Evolutionary conservation across 2,888 invertebrate genomes (phyloP), one percentile per base, ranked within the genome.

Genomic region (Geotrupes spiniger): DNA sequence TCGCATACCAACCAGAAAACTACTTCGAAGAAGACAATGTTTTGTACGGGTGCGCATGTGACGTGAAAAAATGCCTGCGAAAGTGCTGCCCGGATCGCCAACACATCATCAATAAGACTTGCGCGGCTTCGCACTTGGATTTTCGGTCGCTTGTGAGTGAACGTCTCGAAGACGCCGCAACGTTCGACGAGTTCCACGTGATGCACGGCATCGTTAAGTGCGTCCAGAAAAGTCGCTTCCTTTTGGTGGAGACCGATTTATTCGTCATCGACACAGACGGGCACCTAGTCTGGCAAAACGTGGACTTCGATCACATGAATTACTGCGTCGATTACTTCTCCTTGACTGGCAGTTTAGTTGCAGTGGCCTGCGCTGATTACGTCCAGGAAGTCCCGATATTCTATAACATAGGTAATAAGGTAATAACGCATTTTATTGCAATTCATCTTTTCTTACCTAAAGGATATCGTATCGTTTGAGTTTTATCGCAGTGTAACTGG

Each of bases 271-370:
- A 9, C 4, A 11, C 14, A 8, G 33, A 43, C 27, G 49, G 49
- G 14, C 10, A 26, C n/a, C 17, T 49, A 25, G 15, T n/a, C 16
- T 49, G 49, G 49, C 25, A 43, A 10, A 37, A 16, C 12, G 21
- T 26, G 2, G 14, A 46, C 11, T 49, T 31, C 25, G 33, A 36
- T 28, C 42, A 27, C 2, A 25, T 1, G 5, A 36, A 49, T 36
- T 49, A 49, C 17, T 49, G 49, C 31, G n/a, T 49, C 14, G 49
- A 49, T 2, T 49, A 49, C 16, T 49, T 49, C 11, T 17, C 17
- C 4, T 10, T 10, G 10, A 15, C 31, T 8, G 17, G 37, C 5
- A 21, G 11, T 28, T 42, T 49, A 16, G n/a, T 33, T n/a, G 43
- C 33, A 11, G 14, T 49, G n/a, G 26, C 39, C 25, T 49, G 49